Evolutionary conservation across 2,888 invertebrate genomes (phyloP), one percentile per base, ranked within the genome.

Genomic region (Synanthedon andrenaeformis): DNA sequence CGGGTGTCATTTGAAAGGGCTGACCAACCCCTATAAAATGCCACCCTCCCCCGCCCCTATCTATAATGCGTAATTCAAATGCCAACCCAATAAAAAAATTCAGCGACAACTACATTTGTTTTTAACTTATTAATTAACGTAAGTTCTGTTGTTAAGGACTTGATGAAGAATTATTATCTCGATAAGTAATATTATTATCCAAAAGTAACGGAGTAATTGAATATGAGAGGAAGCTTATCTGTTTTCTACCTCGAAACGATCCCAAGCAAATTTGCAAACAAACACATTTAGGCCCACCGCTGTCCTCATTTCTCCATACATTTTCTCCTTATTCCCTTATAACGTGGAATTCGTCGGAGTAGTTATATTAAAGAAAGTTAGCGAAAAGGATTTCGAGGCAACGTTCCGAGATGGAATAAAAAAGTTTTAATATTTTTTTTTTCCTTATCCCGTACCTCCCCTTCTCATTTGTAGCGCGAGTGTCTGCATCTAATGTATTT

Each of bases 381-480:
- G 63, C 64, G 59, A 64, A 72, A 77, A 71, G 74, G 76, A 75
- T 80, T 74, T 66, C 61, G 63, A 60, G 66, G 62, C 63, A 62
- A 54, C 62, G 61, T 62, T 62, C 64, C 65, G 62, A 66, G 67
- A 77, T 74, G 70, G 71, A 74, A 76, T 76, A 73, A 74, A 68
- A 69, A 78, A 78, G 69, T 80, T 78, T 76, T 76, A 72, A 75
- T 76, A 72, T 76, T 74, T 72, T 73, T 70, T 62, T 55, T 60
- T 60, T 59, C 64, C 65, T 63, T 62, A 60, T 67, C 65, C 59
- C 62, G 64, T 56, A 52, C 57, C 64, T 65, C 65, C 60, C 64
- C 61, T 63, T 63, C 65, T 74, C 69, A 70, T 76, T 76, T 71
- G 69, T 67, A 65, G 57, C 60, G 57, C 58, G 60, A 64, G 57